Conservation (phyloP, 2,797 vertebrate species). For the Emys orbicularis region DNA sequence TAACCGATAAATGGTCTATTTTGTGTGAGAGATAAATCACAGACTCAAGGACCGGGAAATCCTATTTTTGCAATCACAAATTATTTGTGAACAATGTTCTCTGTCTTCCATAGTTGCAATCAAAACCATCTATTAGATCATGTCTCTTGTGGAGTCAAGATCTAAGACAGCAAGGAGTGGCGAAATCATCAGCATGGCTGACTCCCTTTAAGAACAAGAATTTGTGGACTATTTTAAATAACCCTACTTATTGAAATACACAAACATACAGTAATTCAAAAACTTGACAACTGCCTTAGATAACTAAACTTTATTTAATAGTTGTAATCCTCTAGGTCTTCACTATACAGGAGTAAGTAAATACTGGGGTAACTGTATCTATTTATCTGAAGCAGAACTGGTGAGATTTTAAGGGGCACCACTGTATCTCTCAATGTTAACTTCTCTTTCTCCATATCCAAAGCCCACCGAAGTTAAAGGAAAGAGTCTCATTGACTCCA, state of each 20-base stretch:
- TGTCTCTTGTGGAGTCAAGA: background rate
- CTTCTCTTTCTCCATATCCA: background rate
- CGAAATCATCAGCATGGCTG: background rate
- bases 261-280: background rate
- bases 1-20: background rate
- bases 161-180: background rate
- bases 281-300: background rate
- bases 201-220: background rate
- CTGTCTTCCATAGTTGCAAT: accelerated
- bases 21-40: background rate
- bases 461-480: background rate
- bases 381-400: background rate
- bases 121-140: background rate
- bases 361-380: background rate
- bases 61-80: background rate
- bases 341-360: background rate
- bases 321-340: background rate
- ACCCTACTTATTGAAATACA: background rate
- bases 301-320: background rate
- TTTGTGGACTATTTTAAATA: background rate
- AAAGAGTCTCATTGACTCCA: background rate
- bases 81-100: background rate
- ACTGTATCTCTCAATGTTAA: background rate
- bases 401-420: background rate
- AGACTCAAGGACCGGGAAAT: background rate